Evolutionary conservation across 2,113 vertebrate species (phyloP), one percentile per base, ranked within the genome.

Genomic region (Pelvicachromis taeniatus): DNA sequence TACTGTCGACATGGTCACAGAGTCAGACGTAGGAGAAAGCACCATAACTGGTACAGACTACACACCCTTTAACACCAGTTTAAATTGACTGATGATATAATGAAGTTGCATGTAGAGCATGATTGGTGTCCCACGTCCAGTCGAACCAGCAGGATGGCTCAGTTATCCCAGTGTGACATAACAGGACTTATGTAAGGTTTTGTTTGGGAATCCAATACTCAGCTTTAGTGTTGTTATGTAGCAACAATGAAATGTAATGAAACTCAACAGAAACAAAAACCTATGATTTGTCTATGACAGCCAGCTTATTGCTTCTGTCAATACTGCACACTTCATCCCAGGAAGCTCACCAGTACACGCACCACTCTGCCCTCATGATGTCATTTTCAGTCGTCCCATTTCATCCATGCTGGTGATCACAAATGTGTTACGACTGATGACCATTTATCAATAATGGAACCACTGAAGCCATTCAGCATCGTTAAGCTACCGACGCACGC

Each of bases 181-280:
- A 93, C 79, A 8, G 2, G 13, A 77, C 78, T 89, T 89, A 91
- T 54, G 59, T 83, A 91, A 94, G 26, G 29, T 65, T 58, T 19
- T 13, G 45, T 19, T 40, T 35, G 4, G 3, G 38, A 83, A 83
- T 5, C 63, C 52, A 75, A 75, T 52, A 52, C 45, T 75, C 26
- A 33, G 45, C 70, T 52, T 75, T 31, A 75, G 70, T 50, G 52
- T 52, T 75, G 26, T 75, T 75, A 75, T 31, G 19, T 31, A 52
- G 52, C 16, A 75, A 75, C 33, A 65, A 65, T 65, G 33, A 38
- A 65, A 38, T 21, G 19, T 65, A 65, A 65, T 38, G 16, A 75
- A 75, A 50, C 45, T 31, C 45, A 31, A 3, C 2, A 50, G 42
- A 2, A 13, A 75, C 19, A 21, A 21, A 48, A 29, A 9, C 31